Conservation (phyloP, 2,797 vertebrate genomes). For the Myripristis jacobus region DNA sequence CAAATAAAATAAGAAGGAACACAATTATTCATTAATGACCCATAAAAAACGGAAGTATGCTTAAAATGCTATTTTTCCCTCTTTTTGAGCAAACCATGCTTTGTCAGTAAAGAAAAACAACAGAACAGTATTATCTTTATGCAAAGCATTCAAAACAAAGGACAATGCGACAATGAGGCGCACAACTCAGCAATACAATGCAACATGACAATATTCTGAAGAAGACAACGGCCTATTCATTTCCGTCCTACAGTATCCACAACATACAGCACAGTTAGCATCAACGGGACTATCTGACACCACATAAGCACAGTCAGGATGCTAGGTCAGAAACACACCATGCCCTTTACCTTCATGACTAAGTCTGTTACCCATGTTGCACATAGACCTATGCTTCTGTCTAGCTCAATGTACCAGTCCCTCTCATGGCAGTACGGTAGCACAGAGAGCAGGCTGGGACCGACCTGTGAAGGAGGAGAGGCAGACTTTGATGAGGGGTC, state of each 20-base stretch:
- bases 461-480: constrained; percentile 87
- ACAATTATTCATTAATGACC: no score
- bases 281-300: constrained; percentile 57
- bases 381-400: constrained; percentile 61
- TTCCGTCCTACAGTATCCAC: constrained; percentile 40
- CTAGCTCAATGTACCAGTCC: constrained; percentile 65
- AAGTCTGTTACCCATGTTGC: constrained; percentile 83
- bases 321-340: constrained; percentile 58
- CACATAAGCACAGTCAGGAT: constrained; percentile 66
- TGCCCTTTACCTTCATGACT: constrained; percentile 84
- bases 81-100: constrained; percentile 49
- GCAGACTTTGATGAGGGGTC: constrained; percentile 83
- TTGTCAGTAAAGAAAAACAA: constrained; percentile 63
- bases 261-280: constrained; percentile 71
- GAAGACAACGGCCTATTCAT: constrained; percentile 72
- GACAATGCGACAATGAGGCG: constrained; percentile 56
- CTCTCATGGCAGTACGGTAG: constrained; percentile 73
- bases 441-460: constrained; percentile 72
- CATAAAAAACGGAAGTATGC: background rate
- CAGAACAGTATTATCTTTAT: constrained; percentile 52
- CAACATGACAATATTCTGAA: constrained; percentile 67
- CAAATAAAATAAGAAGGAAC: no score
- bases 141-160: constrained; percentile 59
- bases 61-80: background rate
- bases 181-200: constrained; percentile 66